Evolutionary conservation across 2,888 invertebrate genomes (phyloP).

Genomic region (Andricus quercusramuli): DNA sequence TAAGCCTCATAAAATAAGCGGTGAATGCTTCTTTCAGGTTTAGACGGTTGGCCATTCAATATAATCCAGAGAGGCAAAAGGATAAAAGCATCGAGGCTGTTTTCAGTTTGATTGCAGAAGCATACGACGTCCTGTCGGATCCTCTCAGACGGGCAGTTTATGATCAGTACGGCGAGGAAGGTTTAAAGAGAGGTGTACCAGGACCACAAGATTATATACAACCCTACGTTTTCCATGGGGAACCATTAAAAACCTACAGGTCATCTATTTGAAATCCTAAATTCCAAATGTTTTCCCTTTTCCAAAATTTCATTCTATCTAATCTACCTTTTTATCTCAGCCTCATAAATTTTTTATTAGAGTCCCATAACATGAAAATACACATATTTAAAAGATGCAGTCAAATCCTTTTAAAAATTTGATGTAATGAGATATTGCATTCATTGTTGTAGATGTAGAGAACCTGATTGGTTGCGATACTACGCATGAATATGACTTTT

Average conservation of each 20-base stretch:
- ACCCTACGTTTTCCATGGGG: constrained; percentile 90
- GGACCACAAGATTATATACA: constrained; percentile 84
- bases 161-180: constrained; percentile 94
- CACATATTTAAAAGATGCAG: too few relatives aligned
- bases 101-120: constrained; percentile 86
- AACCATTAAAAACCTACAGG: constrained; percentile 87
- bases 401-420: too few relatives aligned
- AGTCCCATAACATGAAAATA: too few relatives aligned
- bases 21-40: constrained; percentile 72
- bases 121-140: constrained; percentile 88
- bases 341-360: too few relatives aligned
- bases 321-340: neutral
- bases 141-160: constrained; percentile 87
- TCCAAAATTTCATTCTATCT: neutral
- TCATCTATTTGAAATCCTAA: constrained; percentile 58
- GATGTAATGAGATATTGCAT: too few relatives aligned
- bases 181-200: constrained; percentile 89
- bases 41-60: constrained; percentile 81
- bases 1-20: constrained; percentile 31
- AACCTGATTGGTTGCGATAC: too few relatives aligned
- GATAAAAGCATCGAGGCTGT: constrained; percentile 75
- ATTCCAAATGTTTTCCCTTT: neutral
- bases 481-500: too few relatives aligned
- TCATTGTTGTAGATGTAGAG: too few relatives aligned
- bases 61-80: constrained; percentile 81